Evolutionary conservation across 2,888 invertebrate species (phyloP), one percentile per base, ranked within the genome.

Genomic region (Caenorhabditis zanzibari): DNA sequence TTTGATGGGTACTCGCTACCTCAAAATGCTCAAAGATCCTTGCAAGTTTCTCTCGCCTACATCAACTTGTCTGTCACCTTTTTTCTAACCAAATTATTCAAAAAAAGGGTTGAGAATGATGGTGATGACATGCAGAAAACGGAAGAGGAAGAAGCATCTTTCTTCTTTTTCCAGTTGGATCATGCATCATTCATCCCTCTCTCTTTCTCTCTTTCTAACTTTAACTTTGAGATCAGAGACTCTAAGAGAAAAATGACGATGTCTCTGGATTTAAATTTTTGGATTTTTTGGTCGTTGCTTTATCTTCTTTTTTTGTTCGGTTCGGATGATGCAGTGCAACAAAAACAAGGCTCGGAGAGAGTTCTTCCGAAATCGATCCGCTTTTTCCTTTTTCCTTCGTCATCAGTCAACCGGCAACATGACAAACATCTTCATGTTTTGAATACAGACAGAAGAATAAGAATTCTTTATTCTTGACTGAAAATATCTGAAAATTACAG

Each of bases 121-220:
- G 66, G 68, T 76, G 76, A 76, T 76, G 75, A 59, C 68, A 76
- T 68, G 68, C 19, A 58, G 32, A 68, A 69, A 49, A 61, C 59
- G 68, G 69, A 76, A 68, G 76, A 68, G 76, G 76, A 75, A 76
- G 75, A 71, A 59, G 47, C 56, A 24, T 44, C 38, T 56, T 14
- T 68, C 16, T 19, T 47, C 44, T 61, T n/a, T 73, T 52, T 26
- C 35, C 14, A 10, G 58, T 22, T 47, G 49, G 76, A 76, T 68
- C 76, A 76, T 69, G 76, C 76, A 76, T 76, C 76, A 76, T 69
- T 76, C 76, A 76, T 69, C 69, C 76, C 49, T 49, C 49, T 38
- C 32, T 32, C 4, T 54, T 12, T 38, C 6, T 54, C 26, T 54
- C 24, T 54, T 14, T 54, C 54, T 35, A 38, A 32, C 41, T 28